A percentile compares a stretch with the other conserved stretches of the same genome.
These are phyloP conservation scores for Patella depressa DNA, from an alignment of 2,888 invertebrate species.

Conservation along the genomic window DNA sequence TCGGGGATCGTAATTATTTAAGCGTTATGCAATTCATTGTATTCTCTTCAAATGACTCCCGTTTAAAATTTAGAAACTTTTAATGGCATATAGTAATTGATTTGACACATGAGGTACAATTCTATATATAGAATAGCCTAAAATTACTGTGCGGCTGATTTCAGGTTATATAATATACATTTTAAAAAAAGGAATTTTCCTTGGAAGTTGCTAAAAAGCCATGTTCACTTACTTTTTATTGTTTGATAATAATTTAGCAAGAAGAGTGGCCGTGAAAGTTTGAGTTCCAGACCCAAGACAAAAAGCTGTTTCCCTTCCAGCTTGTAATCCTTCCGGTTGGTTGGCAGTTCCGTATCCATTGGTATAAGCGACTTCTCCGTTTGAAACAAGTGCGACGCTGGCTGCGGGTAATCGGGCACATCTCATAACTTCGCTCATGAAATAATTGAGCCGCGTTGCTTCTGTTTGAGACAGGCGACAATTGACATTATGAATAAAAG, in stretches of 20 bases:
- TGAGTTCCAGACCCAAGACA: slow-evolving; percentile 48
- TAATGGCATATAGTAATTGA: too few species aligned
- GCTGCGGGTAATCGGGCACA: slow-evolving; percentile 33
- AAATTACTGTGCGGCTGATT: too few species aligned
- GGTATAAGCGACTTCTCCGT: slow-evolving; percentile 29
- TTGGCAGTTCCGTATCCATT: slow-evolving; percentile 38
- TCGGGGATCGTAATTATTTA: too few species aligned
- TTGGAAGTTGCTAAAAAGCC: too few species aligned
- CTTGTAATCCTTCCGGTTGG: background rate
- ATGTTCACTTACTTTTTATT: slow-evolving; percentile 36
- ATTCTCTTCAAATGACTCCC: too few species aligned
- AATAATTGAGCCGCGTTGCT: slow-evolving; percentile 18
- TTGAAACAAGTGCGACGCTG: slow-evolving; percentile 32
- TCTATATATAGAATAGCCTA: too few species aligned
- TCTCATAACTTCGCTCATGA: slow-evolving; percentile 23
- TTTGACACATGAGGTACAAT: too few species aligned
- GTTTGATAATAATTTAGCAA: slow-evolving; percentile 40
- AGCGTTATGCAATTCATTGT: too few species aligned
- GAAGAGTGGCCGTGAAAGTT: slow-evolving; percentile 46
- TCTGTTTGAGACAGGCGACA: background rate
- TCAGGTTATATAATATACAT: too few species aligned
- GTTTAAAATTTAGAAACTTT: too few species aligned
- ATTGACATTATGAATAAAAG: background rate
- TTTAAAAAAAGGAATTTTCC: too few species aligned
- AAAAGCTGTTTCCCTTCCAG: slow-evolving; percentile 36